Evolutionary conservation across 2,797 vertebrate genomes (phyloP).

Genomic region (Cheirogaleus major): DNA sequence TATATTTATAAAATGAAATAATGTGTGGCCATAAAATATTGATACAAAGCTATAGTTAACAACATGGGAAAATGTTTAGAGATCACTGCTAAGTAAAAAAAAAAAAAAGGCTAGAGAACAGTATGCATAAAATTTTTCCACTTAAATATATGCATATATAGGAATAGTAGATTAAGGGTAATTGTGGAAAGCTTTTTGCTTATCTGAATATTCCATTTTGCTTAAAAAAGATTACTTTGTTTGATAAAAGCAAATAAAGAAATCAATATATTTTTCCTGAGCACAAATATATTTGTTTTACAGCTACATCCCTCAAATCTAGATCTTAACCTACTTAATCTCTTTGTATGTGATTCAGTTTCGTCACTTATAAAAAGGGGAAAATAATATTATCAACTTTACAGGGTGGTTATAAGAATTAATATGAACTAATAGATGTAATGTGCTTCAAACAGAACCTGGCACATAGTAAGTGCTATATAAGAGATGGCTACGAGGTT

Average conservation of each 20-base stretch:
- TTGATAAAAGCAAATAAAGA: slow-evolving; percentile 10
- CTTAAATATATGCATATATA: neutral
- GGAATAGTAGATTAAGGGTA: neutral
- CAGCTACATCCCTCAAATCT: neutral
- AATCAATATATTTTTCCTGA: neutral
- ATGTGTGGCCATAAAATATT: neutral
- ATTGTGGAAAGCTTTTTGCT: neutral
- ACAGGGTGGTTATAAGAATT: neutral
- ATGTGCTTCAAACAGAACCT: neutral
- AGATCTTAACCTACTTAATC: neutral
- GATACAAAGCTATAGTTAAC: neutral
- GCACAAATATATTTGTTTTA: slow-evolving; percentile 16
- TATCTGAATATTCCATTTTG: neutral
- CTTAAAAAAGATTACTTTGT: neutral
- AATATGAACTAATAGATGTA: neutral
- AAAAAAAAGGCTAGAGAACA: neutral
- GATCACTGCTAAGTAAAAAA: neutral
- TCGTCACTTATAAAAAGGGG: neutral
- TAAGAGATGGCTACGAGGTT: neutral
- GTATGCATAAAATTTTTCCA: neutral
- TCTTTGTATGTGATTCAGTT: neutral
- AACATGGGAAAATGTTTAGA: neutral
- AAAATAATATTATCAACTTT: neutral
- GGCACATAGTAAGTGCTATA: neutral
- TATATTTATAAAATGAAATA: neutral